phyloP scores from a whole-genome alignment of 2,888 invertebrate genomes.

The Calliphora vomitoria region DNA sequence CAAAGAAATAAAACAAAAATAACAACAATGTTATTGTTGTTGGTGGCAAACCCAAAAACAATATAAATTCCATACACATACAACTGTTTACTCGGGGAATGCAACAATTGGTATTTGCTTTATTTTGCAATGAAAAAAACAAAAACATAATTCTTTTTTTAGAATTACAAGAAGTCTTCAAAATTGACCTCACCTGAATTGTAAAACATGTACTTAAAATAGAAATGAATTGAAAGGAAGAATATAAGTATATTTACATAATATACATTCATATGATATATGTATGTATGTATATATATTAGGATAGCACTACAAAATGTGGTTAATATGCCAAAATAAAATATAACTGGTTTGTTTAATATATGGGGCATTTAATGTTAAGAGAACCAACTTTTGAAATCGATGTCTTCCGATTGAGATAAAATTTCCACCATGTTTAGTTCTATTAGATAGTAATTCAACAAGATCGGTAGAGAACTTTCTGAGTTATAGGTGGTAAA shows the following conservation, averaged over 20 bases:
- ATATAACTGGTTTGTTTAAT: no score
- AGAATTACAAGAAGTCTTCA: slow-evolving; percentile 41
- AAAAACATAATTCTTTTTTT: slow-evolving; percentile 14
- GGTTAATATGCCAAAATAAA: no score
- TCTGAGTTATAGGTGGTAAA: no score
- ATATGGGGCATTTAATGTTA: no score
- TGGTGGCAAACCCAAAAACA: slow-evolving; percentile 65
- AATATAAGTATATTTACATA: neutral
- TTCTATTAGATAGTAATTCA: no score
- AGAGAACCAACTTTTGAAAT: no score
- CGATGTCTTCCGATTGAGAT: no score
- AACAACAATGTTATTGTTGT: slow-evolving; percentile 34
- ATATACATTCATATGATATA: slow-evolving; percentile 18
- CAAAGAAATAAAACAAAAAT: slow-evolving; percentile 29
- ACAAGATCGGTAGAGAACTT: no score
- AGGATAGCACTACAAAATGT: no score
- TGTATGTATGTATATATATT: no score
- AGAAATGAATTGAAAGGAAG: slow-evolving; percentile 6
- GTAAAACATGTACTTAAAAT: slow-evolving; percentile 53
- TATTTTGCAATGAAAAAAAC: slow-evolving; percentile 15
- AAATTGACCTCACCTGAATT: slow-evolving; percentile 70
- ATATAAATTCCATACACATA: slow-evolving; percentile 33
- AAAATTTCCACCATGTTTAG: no score
- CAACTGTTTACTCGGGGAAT: neutral
- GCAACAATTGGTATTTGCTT: slow-evolving; percentile 47